Base-by-base conservation (phyloP, 1,140 invertebrate genomes). In the Pissodes strobi region DNA sequence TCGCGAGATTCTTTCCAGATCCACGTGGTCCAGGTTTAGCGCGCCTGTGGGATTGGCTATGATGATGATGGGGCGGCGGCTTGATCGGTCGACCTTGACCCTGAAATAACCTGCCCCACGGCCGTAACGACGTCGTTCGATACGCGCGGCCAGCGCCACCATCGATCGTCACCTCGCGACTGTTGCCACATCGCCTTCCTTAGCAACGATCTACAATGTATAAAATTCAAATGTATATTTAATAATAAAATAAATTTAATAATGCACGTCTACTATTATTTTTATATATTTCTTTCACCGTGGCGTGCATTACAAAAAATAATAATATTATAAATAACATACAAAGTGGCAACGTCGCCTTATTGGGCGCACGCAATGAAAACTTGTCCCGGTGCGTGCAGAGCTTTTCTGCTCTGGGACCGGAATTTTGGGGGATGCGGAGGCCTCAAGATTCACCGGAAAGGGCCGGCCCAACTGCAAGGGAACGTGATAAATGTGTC, bases 31-130 rank as follows among this genome's bases (percentile, higher is more conserved):
- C 37, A 39, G 37, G 37, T 39, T 39, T 13, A 17, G 37, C 37
- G 37, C 1, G n/a, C 3, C 37, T 39, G 9, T n/a, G 37, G 37
- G n/a, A 39, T 39, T n/a, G 18, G n/a, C n/a, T n/a, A n/a, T n/a
- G n/a, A n/a, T n/a, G n/a, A n/a, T n/a, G n/a, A n/a, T n/a, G 64
- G 66, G 68, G 68, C 66, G 68, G 62, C 62, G 68, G 61, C 66
- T 51, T 37, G 43, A 60, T 60, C 57, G 27, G 2, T 17, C 67
- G 69, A 59, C 66, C 69, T 70, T 70, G 69, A 70, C 69, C 69
- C 69, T 70, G 62, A 66, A 68, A 67, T 70, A 70, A 70, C 68
- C 68, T 70, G 68, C 68, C 69, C 56, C 69, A 70, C 66, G 69
- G 65, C 65, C 66, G 64, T 46, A 57, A 57, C 39, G 41, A 57